Conservation (phyloP, 2,113 vertebrate species). For the Merops nubicus region DNA sequence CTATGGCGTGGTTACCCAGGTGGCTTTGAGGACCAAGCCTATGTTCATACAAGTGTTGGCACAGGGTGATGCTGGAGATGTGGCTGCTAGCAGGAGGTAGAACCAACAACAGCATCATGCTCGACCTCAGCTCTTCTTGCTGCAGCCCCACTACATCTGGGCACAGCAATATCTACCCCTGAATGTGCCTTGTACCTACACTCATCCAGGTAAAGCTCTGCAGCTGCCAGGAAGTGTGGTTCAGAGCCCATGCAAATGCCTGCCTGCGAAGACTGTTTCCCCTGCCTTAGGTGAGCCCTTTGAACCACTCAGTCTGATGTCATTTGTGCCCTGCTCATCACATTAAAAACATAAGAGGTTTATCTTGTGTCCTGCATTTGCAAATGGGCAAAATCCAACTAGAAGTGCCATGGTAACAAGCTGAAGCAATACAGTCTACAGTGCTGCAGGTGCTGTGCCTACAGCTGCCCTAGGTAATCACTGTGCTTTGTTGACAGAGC, state of each 20-base stretch:
- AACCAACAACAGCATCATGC: background rate
- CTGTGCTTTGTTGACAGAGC: background rate
- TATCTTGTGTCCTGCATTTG: background rate
- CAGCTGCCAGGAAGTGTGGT: background rate
- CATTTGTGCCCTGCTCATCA: background rate
- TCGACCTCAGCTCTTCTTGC: background rate
- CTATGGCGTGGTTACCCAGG: background rate
- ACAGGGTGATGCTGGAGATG: background rate
- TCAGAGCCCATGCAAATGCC: background rate
- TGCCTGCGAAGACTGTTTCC: background rate
- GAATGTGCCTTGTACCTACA: background rate
- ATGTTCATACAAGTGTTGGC: background rate
- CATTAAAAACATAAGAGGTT: background rate
- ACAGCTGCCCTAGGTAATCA: background rate
- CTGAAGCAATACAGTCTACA: background rate
- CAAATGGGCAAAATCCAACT: background rate
- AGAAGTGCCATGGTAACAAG: background rate
- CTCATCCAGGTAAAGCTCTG: background rate
- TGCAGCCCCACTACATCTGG: background rate
- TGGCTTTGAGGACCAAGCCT: background rate
- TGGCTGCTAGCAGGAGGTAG: background rate
- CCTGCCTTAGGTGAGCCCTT: background rate
- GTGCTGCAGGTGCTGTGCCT: background rate
- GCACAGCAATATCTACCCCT: background rate
- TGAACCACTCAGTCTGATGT: background rate